Percentiles rank a stretch among this genome's conserved stretches.
These are phyloP conservation scores for Drosophila tristis DNA, from an alignment of 1,140 invertebrate genomes.

Conservation along the genomic window DNA sequence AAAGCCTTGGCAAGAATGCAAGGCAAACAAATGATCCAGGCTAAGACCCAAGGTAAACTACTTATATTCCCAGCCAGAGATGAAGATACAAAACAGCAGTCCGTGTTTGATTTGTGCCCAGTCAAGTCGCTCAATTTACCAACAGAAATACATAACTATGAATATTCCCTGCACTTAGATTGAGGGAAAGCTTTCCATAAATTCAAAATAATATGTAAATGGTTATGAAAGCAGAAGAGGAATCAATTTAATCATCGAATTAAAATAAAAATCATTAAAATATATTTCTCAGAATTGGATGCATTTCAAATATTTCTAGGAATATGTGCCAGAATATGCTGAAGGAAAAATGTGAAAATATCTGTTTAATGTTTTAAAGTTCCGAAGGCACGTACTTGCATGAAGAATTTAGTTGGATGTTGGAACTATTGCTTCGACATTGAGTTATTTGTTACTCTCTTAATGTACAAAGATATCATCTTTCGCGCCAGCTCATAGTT, in stretches of 20 bases:
- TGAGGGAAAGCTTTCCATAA: neutral
- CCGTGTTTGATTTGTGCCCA: conserved; percentile 35
- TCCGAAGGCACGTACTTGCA: too few relatives aligned
- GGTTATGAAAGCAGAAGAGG: neutral
- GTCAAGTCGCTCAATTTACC: conserved; percentile 22
- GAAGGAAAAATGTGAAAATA: too few relatives aligned
- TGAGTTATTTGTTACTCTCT: too few relatives aligned
- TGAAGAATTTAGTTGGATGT: too few relatives aligned
- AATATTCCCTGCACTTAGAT: neutral
- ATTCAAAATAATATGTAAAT: neutral
- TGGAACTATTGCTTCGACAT: too few relatives aligned
- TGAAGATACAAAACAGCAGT: conserved; percentile 10
- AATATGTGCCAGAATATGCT: neutral
- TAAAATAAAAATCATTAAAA: neutral
- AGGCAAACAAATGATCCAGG: conserved; percentile 52
- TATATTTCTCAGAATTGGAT: conserved; percentile 9
- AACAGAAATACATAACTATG: conserved; percentile 4
- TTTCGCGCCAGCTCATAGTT: too few relatives aligned
- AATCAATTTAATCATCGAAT: conserved; percentile 6
- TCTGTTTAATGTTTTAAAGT: too few relatives aligned
- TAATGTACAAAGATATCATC: too few relatives aligned
- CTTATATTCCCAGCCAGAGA: conserved; percentile 27
- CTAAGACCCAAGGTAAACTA: conserved; percentile 43
- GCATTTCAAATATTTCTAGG: neutral
- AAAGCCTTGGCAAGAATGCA: conserved; percentile 41